Conservation (phyloP, 2,113 vertebrate genomes). For the Podiceps cristatus region DNA sequence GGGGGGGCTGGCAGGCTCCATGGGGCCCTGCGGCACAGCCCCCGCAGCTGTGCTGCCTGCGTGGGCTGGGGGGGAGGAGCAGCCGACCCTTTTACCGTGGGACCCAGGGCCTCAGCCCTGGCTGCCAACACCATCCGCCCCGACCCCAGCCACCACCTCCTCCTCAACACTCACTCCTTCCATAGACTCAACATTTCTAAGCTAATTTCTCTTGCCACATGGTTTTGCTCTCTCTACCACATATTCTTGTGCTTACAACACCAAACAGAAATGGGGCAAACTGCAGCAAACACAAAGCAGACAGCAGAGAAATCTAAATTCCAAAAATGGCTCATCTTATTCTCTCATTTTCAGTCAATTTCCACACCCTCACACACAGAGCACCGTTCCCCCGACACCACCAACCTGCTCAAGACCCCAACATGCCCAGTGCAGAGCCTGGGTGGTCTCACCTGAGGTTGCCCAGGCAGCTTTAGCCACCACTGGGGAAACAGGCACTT, state of each 20-base stretch:
- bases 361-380: not conserved
- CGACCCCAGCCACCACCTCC: not conserved
- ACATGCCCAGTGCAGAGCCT: not conserved
- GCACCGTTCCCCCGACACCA: not conserved
- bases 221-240: not conserved
- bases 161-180: not conserved
- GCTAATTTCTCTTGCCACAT: accelerated
- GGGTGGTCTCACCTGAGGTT: not conserved
- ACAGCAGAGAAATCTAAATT: not conserved
- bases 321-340: not conserved
- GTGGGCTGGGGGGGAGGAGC: not conserved
- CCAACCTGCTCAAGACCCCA: not conserved
- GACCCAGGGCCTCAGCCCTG: accelerated
- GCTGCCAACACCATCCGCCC: not conserved
- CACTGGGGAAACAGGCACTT: not conserved
- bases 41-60: accelerated
- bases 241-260: not conserved
- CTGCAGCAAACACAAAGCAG: not conserved
- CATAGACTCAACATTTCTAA: not conserved
- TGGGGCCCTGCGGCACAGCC: not conserved
- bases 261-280: not conserved
- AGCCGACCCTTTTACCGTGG: accelerated
- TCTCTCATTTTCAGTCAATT: not conserved
- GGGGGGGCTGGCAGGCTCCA: not conserved
- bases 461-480: not conserved